Evolutionary conservation across 2,888 invertebrate species (phyloP).

Genomic region (Zaprionus lineosus): DNA sequence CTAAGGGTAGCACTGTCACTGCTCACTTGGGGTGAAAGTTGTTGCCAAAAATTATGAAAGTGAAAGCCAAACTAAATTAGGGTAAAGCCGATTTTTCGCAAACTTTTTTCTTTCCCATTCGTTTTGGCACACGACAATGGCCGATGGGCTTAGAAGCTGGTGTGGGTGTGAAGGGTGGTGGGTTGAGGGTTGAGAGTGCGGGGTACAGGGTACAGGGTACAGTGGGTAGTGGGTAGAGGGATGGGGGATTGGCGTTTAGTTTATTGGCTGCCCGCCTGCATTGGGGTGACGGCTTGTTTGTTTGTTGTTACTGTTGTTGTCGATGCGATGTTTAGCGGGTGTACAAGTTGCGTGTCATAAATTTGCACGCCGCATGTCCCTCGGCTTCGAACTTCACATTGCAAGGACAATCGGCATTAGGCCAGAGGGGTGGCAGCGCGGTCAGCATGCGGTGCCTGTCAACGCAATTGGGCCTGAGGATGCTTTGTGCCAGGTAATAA

Average conservation of each 20-base stretch:
- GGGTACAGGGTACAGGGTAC: too few relatives aligned
- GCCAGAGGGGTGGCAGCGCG: constrained; percentile 3
- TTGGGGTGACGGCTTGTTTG: constrained; percentile 24
- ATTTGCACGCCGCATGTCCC: constrained; percentile 65
- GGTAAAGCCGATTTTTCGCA: constrained; percentile 77
- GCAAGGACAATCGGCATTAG: neutral
- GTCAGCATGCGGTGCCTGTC: constrained; percentile 68
- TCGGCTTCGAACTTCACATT: neutral
- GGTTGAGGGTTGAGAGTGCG: constrained; percentile 7
- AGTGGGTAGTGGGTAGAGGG: constrained; percentile 19
- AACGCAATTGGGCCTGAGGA: constrained; percentile 57
- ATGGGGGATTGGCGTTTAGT: constrained; percentile 66
- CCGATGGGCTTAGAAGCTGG: constrained; percentile 17
- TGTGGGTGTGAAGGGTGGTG: neutral
- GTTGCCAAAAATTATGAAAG: constrained; percentile 71
- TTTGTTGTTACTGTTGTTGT: constrained; percentile 57
- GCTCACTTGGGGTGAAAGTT: constrained; percentile 72
- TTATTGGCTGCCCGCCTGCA: constrained; percentile 67
- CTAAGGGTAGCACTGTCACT: constrained; percentile 7
- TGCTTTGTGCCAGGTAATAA: constrained; percentile 62
- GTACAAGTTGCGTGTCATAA: constrained; percentile 79
- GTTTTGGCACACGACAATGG: constrained; percentile 47
- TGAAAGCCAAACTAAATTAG: constrained; percentile 79
- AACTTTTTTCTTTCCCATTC: constrained; percentile 34
- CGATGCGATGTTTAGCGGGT: constrained; percentile 70